phyloP scores from a whole-genome alignment of 2,888 invertebrate species.

The Heliconius sara region DNA sequence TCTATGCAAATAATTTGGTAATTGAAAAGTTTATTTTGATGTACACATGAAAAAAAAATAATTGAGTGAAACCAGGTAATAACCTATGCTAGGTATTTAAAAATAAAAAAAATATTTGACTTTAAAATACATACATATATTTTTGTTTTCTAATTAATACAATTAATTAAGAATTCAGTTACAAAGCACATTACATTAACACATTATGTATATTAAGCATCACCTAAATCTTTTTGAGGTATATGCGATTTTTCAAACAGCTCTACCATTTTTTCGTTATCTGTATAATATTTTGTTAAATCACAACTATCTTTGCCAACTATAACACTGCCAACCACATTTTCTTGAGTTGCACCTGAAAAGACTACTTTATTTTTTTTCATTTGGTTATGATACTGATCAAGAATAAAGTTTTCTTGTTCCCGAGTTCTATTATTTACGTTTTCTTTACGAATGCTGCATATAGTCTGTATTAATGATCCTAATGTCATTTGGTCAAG shows the following conservation, averaged over 20 bases:
- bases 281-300: conserved; percentile 65
- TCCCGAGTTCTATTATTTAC: conserved; percentile 40
- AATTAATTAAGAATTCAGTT: neutral
- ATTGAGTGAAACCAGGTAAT: neutral
- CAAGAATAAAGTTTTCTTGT: conserved; percentile 53
- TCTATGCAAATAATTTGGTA: too few relatives aligned
- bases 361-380: conserved; percentile 60
- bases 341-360: conserved; percentile 57
- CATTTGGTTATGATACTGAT: conserved; percentile 58
- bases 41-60: neutral
- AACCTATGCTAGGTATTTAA: neutral
- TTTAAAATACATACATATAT: neutral
- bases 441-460: conserved; percentile 57
- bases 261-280: conserved; percentile 68
- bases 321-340: conserved; percentile 59
- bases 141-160: neutral
- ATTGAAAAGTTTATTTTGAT: too few relatives aligned
- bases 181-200: neutral
- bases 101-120: neutral
- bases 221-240: conserved; percentile 69
- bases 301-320: conserved; percentile 62
- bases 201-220: conserved; percentile 39
- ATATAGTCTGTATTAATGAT: conserved; percentile 68
- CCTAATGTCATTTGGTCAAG: conserved; percentile 74
- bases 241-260: conserved; percentile 72